Conservation (phyloP, 2,797 vertebrate species). For the Poecile montanus region DNA sequence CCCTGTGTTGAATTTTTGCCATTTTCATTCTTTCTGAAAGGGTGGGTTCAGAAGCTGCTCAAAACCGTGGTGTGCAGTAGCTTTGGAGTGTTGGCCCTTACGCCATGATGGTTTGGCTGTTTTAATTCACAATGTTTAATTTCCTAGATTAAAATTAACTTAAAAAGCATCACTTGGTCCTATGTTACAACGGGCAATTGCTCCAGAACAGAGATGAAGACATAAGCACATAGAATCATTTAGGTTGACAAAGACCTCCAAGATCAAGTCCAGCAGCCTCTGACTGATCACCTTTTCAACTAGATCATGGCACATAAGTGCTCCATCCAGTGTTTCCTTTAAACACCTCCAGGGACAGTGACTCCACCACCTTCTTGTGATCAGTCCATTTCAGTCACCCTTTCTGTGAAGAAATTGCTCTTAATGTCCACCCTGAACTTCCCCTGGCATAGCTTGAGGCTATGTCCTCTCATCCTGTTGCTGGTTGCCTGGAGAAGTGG, state of each 20-base stretch:
- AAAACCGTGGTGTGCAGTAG: rapidly evolving
- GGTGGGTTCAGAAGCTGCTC: not conserved
- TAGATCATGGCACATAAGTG: not conserved
- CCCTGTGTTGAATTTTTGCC: not conserved
- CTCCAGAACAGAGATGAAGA: not conserved
- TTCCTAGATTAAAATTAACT: not conserved
- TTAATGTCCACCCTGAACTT: not conserved
- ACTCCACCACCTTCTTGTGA: not conserved
- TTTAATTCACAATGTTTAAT: not conserved
- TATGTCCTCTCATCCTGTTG: not conserved
- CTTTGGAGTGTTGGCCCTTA: not conserved
- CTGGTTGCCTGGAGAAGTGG: not conserved
- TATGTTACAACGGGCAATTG: not conserved
- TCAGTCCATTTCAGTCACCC: not conserved
- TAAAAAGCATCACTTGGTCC: not conserved
- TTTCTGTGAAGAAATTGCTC: not conserved
- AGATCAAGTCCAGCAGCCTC: not conserved
- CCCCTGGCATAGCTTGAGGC: not conserved
- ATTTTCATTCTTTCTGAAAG: not conserved
- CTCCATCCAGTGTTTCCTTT: not conserved
- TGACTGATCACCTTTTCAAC: not conserved
- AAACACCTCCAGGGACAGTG: not conserved
- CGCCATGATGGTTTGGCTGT: not conserved
- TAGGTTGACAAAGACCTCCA: not conserved
- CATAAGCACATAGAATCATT: not conserved